phyloP scores from a whole-genome alignment of 2,888 invertebrate genomes.

The Sminthurinus aureus region DNA sequence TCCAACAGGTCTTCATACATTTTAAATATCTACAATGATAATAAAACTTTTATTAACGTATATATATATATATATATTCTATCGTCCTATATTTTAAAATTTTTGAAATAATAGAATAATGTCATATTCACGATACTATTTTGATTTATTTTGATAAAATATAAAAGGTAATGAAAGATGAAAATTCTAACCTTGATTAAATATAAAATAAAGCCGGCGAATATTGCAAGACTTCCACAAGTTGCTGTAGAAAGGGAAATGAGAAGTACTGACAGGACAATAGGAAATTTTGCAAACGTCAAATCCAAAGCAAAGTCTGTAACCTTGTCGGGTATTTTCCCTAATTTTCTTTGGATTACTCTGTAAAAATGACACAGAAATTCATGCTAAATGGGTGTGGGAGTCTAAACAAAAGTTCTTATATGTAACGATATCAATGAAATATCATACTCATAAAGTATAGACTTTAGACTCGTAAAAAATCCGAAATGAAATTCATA shows the following conservation, averaged over 20 bases:
- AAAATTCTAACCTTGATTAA: slow-evolving; percentile 70
- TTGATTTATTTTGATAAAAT: too few species aligned
- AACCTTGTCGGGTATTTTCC: slow-evolving; percentile 53
- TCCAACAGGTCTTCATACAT: slow-evolving; percentile 80
- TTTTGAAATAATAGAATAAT: too few species aligned
- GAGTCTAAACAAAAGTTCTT: not conserved
- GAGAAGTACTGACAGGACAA: slow-evolving; percentile 72
- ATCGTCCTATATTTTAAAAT: too few species aligned
- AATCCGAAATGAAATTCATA: not conserved
- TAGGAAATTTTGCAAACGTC: slow-evolving; percentile 72
- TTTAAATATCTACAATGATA: slow-evolving; percentile 69
- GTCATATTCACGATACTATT: too few species aligned
- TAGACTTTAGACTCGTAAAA: too few species aligned
- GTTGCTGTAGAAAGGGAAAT: slow-evolving; percentile 72
- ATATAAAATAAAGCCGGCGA: slow-evolving; percentile 73
- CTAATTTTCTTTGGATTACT: slow-evolving; percentile 49
- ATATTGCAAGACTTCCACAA: slow-evolving; percentile 77
- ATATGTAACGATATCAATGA: not conserved
- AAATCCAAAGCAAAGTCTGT: slow-evolving; percentile 54
- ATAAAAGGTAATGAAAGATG: not conserved
- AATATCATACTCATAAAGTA: too few species aligned
- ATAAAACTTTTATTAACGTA: not conserved
- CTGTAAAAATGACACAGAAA: slow-evolving; percentile 34
- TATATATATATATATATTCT: not conserved
- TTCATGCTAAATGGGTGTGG: slow-evolving; percentile 21